These are phyloP conservation scores for Calameuta idolon DNA, from an alignment of 2,888 invertebrate genomes.

Conservation along the genomic window DNA sequence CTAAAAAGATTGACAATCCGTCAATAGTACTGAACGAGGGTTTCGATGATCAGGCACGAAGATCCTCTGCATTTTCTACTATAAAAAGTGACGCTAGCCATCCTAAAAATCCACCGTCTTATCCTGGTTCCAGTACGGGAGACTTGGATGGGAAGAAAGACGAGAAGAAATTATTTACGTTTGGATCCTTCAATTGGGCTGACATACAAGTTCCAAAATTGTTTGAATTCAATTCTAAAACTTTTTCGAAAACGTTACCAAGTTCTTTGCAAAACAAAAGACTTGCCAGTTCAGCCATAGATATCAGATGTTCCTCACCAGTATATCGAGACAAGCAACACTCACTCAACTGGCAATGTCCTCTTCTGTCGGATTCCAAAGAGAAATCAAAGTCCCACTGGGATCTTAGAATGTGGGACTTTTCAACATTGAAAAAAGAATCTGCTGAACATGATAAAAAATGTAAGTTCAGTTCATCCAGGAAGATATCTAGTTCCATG, in stretches of 20 bases:
- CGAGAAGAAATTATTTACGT: neutral
- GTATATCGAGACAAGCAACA: slow-evolving; percentile 5
- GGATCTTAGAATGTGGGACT: slow-evolving; percentile 10
- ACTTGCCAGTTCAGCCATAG: slow-evolving; percentile 12
- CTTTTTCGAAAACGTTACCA: neutral
- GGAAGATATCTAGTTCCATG: slow-evolving; percentile 13
- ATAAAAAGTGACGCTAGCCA: neutral
- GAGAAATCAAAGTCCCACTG: slow-evolving; percentile 16
- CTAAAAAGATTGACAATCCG: neutral
- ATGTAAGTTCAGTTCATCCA: neutral
- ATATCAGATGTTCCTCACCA: slow-evolving; percentile 14
- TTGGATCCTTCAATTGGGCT: neutral
- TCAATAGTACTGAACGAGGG: neutral
- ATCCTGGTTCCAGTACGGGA: neutral
- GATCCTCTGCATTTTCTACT: neutral
- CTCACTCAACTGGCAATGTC: neutral
- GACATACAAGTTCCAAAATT: neutral
- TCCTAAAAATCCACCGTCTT: neutral
- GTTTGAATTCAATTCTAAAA: neutral
- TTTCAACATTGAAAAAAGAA: neutral
- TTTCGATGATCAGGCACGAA: neutral
- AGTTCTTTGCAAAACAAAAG: slow-evolving; percentile 7
- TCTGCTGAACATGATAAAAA: neutral
- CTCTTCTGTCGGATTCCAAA: neutral
- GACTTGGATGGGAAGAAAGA: neutral